phyloP scores from a whole-genome alignment of 2,113 vertebrate species.

The Crotalus tigris region DNA sequence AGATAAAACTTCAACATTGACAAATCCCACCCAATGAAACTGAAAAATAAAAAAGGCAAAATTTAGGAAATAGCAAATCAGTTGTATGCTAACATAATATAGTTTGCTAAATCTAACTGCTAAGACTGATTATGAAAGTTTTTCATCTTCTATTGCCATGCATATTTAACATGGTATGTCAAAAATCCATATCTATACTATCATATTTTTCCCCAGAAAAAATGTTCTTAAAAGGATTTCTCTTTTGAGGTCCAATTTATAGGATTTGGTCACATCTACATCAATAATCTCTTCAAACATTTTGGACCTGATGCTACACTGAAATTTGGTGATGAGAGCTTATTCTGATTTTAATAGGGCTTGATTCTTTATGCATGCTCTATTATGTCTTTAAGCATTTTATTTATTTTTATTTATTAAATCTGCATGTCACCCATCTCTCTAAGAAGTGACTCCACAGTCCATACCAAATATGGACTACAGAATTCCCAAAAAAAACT shows the following conservation, averaged over 20 bases:
- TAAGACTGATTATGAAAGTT: background rate
- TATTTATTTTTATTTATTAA: background rate
- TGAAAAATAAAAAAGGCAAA: background rate
- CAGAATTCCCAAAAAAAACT: background rate
- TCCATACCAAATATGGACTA: background rate
- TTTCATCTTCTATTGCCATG: background rate
- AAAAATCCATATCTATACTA: background rate
- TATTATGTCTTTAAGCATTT: background rate
- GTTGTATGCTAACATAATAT: background rate
- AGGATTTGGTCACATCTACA: background rate
- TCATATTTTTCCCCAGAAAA: background rate
- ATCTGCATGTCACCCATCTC: background rate
- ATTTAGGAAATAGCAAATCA: background rate
- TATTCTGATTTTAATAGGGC: background rate
- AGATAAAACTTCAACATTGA: background rate
- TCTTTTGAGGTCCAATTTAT: background rate
- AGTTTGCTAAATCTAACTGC: background rate
- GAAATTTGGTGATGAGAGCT: background rate
- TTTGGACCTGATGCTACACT: background rate
- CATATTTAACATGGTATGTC: background rate
- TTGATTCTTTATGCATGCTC: background rate
- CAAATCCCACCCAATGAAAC: background rate
- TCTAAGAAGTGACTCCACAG: background rate
- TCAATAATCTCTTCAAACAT: background rate
- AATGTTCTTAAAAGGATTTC: background rate